Base-by-base conservation (phyloP, 1,140 invertebrate genomes). In the Zaprionus lachaisei region DNA sequence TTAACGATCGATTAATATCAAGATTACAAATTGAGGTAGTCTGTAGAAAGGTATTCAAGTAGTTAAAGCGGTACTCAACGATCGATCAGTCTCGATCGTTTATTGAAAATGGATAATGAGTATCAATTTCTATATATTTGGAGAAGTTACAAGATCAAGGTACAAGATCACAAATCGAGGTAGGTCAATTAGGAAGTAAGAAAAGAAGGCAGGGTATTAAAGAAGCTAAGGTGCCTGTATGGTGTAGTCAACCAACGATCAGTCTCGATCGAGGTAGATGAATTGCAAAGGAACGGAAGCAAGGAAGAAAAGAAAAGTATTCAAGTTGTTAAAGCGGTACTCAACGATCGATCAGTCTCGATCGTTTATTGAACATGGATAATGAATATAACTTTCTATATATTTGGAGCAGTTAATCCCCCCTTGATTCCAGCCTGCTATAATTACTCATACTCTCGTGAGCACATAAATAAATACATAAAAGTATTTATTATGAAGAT, bases 111-210 rank as follows among this genome's bases (percentile, higher is more conserved):
- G 7, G 28, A 28, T 28, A 15, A 44, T 44, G n/a, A 44, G n/a
- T 41, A 41, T 38, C n/a, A 15, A 41, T 41, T 15, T 41, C 38
- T 15, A 41, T 41, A 20, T 22, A 49, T 20, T 20, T 20, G 20
- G 1, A 20, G 20, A 20, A 20, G 20, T 20, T 20, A 20, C 20
- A 20, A 20, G 1, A 20, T 20, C 20, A 20, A 20, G 20, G 1
- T 20, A 92, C 31, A 92, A 92, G 72, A 91, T 90, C 34, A 92
- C 85, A 63, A 92, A 84, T 79, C 76, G 91, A 65, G 92, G 92
- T 92, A 56, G 66, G 81, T 75, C 3, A 20, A 20, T 20, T 20
- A 1, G 20, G 1, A 20, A 20, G 20, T 20, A 20, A 20, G 1
- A 20, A 20, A 20, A 20, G 28, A 55, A 15, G 7, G 24, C 38